Base-by-base conservation (phyloP, 1,140 invertebrate species). In the Armadillidium nasatum region DNA sequence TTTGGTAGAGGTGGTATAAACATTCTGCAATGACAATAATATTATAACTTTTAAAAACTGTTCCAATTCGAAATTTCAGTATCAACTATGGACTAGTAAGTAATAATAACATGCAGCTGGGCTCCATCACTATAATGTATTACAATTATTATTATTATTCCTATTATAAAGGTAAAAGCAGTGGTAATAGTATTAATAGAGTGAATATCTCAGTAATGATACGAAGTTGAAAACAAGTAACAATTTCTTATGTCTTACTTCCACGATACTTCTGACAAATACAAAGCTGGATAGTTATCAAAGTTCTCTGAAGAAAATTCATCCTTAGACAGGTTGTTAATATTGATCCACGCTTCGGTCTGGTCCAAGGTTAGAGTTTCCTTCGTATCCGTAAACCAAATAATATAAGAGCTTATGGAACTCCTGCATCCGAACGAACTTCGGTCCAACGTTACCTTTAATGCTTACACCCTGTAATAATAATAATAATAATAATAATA, bases 331-430 rank as follows among this genome's bases (percentile, higher is more conserved):
- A 15, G 15, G 9, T 50, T 15, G 9, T 82, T 80, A 67, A 89
- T 84, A 13, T 84, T 78, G 77, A 85, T 81, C 19, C 88, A 76
- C 4, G 87, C 83, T 50, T 87, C 82, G 23, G 83, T 69, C 69
- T 85, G 83, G 43, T 79, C 77, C n/a, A 82, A 79, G 46, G 87
- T 81, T 3, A 76, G n/a, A n/a, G 76, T 87, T 75, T 7, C 88
- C 86, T 13, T 85, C 83, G 82, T 90, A 88, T 44, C 87, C 88
- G 74, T 90, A 89, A 0, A 90, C 85, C 7, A 93, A 81, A 83
- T 93, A 92, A 83, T 87, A 92, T 0, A 94, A 80, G 70, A 91
- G 87, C 77, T 89, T 85, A 81, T 94, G 92, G 19, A 94, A 79
- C 15, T 87, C 84, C 79, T 88, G 84, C 84, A 91, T 88, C 44